Evolutionary conservation across 2,797 vertebrate genomes (phyloP).

Genomic region (Morus bassanus): DNA sequence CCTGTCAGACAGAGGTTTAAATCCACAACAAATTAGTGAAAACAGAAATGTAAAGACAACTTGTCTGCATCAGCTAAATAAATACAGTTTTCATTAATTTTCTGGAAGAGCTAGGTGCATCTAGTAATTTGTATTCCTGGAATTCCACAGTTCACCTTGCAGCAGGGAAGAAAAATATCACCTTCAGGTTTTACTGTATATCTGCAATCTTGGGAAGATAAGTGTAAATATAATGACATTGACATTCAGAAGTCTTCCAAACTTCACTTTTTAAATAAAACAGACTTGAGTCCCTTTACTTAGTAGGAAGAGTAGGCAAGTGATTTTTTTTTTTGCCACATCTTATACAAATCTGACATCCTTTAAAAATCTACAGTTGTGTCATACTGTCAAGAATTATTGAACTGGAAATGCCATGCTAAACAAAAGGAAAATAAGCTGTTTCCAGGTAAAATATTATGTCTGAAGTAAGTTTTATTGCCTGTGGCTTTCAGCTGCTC

Average conservation of each 20-base stretch:
- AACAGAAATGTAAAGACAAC: background rate
- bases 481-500: background rate
- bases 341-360: background rate
- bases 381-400: background rate
- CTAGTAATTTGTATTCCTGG: background rate
- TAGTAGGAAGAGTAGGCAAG: background rate
- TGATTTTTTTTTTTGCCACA: background rate
- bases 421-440: background rate
- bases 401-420: background rate
- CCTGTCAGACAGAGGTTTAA: background rate
- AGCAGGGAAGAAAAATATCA: background rate
- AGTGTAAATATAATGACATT: background rate
- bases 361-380: background rate
- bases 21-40: background rate
- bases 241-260: conserved; percentile 3
- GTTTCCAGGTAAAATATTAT: background rate
- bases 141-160: background rate
- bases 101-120: background rate
- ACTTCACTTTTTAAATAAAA: background rate
- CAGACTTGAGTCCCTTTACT: background rate
- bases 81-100: background rate
- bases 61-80: background rate
- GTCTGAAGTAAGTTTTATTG: background rate
- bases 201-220: background rate
- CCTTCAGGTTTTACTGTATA: background rate